Percentiles rank a stretch among this genome's conserved stretches.
These are phyloP conservation scores for Coenobita brevimanus DNA, from an alignment of 1,140 invertebrate genomes.

Conservation along the genomic window DNA sequence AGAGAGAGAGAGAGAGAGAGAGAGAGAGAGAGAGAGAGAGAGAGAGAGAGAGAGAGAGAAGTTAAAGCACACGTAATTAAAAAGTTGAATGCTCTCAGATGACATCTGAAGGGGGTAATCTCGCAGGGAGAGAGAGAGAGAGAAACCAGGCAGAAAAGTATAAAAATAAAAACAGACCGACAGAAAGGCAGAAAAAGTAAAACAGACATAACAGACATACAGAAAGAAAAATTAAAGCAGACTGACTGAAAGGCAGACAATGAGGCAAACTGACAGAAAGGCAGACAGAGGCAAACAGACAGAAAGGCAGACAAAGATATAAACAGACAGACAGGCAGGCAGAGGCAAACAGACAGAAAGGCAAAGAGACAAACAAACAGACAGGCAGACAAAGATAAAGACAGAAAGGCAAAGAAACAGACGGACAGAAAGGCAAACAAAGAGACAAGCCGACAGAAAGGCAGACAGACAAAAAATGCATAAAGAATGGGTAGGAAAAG, in stretches of 20 bases:
- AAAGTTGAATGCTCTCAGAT: not conserved
- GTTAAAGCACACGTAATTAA: not conserved
- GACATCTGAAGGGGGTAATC: not conserved
- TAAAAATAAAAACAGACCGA: too few species aligned
- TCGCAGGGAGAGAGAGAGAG: not conserved
- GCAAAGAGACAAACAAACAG: not conserved
- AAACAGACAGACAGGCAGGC: not conserved
- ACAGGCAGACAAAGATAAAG: not conserved
- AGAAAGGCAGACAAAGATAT: not conserved
- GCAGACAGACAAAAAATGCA: too few species aligned
- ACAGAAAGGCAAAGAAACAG: not conserved
- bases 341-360: not conserved
- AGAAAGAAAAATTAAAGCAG: not conserved
- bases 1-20: conserved; percentile 21
- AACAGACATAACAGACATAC: not conserved
- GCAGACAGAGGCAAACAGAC: not conserved
- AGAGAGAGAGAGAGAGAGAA: not conserved
- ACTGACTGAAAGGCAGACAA: not conserved
- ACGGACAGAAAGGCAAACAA: not conserved
- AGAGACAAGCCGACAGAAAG: too few species aligned
- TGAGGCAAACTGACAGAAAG: not conserved
- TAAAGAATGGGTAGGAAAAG: too few species aligned
- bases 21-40: conserved; percentile 29
- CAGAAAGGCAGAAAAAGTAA: too few species aligned
- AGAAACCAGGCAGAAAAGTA: not conserved